Evolutionary conservation across 2,888 invertebrate genomes (phyloP).

Genomic region (Autographa gamma): DNA sequence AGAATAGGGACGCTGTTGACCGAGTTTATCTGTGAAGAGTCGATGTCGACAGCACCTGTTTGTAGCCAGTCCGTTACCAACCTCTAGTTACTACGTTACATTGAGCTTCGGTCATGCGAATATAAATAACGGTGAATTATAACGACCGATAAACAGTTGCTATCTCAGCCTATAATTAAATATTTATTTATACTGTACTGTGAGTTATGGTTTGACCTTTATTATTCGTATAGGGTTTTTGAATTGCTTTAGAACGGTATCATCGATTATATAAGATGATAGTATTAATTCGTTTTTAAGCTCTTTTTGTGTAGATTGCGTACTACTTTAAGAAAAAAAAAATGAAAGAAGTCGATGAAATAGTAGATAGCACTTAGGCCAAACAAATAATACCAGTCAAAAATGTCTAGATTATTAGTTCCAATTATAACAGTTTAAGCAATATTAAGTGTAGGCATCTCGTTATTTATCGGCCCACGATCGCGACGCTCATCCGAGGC

Average conservation of each 20-base stretch:
- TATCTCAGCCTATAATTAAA: constrained; percentile 26
- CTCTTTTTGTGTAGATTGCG: not conserved
- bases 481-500: constrained; percentile 18
- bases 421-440: not conserved
- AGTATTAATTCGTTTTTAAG: not conserved
- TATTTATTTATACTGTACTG: not conserved
- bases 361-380: not conserved
- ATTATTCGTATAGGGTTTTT: not conserved
- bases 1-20: constrained; percentile 26
- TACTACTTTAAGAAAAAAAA: too few relatives aligned
- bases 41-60: constrained; percentile 46
- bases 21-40: constrained; percentile 18
- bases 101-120: constrained; percentile 49
- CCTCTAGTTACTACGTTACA: constrained; percentile 30
- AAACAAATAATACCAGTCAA: not conserved
- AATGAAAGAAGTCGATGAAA: not conserved
- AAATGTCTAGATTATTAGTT: not conserved
- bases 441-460: constrained; percentile 5
- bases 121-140: constrained; percentile 49
- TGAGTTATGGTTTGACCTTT: not conserved
- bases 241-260: not conserved
- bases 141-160: constrained; percentile 25
- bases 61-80: constrained; percentile 49
- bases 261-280: not conserved
- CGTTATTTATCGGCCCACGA: constrained; percentile 14